These are phyloP conservation scores for Nymphalis urticae DNA, from an alignment of 2,888 invertebrate species.

Conservation along the genomic window DNA sequence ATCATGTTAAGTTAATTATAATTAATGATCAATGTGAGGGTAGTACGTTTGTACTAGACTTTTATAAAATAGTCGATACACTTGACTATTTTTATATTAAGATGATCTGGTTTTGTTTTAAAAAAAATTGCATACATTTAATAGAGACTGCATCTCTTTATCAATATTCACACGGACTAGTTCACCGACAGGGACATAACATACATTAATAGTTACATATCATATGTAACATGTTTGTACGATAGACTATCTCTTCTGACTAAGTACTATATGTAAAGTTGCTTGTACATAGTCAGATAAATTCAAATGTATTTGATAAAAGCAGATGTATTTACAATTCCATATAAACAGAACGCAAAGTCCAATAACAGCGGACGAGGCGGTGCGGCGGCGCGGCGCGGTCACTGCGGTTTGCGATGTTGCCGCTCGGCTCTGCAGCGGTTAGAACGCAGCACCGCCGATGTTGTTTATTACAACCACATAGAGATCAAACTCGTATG, in stretches of 20 bases:
- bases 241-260: neutral
- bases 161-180: neutral
- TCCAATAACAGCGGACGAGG: neutral
- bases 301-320: neutral
- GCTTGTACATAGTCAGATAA: no score
- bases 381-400: constrained; percentile 5
- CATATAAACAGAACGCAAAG: neutral
- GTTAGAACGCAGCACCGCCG: neutral
- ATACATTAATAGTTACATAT: neutral
- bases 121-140: neutral
- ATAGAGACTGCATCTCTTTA: neutral
- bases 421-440: constrained; percentile 38
- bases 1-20: neutral
- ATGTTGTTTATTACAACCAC: neutral
- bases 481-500: constrained; percentile 12
- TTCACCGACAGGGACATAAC: neutral
- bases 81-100: no score
- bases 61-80: no score
- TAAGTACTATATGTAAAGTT: neutral
- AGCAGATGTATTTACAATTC: neutral
- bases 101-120: no score
- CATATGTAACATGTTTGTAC: neutral
- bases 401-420: constrained; percentile 29
- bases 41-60: no score
- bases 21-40: neutral